Evolutionary conservation across 2,113 vertebrate genomes (phyloP).

Genomic region (Cardinalis cardinalis): DNA sequence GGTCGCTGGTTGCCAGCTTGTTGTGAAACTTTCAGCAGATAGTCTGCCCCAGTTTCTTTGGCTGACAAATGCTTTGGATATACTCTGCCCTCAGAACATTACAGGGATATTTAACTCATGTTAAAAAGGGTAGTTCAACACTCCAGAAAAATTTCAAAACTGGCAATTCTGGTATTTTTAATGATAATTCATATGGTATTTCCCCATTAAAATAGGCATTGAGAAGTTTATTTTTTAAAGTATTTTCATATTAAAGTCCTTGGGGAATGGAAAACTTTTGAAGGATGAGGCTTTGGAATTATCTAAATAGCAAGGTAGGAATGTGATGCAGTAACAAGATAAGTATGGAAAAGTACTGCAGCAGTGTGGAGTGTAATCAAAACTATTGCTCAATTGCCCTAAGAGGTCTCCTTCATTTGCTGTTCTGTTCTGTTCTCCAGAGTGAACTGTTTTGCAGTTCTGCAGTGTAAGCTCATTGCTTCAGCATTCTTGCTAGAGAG

Average conservation of each 20-base stretch:
- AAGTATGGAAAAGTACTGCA: background rate
- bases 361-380: background rate
- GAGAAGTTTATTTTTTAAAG: background rate
- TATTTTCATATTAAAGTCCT: background rate
- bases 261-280: background rate
- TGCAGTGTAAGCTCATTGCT: background rate
- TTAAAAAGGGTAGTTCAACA: background rate
- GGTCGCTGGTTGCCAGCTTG: background rate
- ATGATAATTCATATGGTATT: background rate
- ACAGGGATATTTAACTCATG: background rate
- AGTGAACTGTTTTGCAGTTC: background rate
- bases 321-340: background rate
- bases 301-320: background rate
- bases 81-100: background rate
- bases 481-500: background rate
- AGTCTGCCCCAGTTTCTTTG: background rate
- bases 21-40: background rate
- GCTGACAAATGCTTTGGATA: background rate
- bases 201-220: background rate
- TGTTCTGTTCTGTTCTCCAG: background rate
- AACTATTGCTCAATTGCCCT: background rate
- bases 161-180: background rate
- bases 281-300: background rate
- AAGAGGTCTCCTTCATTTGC: background rate
- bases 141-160: background rate